Evolutionary conservation across 2,113 vertebrate genomes (phyloP).

Genomic region (Sminthopsis crassicaudata): DNA sequence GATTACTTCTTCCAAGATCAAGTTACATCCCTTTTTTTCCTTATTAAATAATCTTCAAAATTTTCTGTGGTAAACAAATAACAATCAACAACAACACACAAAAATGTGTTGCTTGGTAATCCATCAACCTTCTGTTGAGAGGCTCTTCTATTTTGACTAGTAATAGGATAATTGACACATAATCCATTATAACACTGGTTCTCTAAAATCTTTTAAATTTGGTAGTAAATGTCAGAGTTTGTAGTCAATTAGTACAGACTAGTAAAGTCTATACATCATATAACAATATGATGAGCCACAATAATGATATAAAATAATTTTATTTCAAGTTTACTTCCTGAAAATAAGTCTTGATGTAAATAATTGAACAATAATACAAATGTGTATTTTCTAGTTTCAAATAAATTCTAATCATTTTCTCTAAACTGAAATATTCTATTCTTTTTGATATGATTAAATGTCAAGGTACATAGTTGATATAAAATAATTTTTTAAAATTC

Average conservation of each 20-base stretch:
- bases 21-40: neutral
- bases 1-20: neutral
- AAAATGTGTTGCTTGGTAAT: neutral
- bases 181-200: too few species aligned
- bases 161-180: too few species aligned
- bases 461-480: neutral
- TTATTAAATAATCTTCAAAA: neutral
- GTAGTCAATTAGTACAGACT: neutral
- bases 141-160: neutral
- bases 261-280: conserved; percentile 5
- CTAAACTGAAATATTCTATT: neutral
- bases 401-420: conserved; percentile 1
- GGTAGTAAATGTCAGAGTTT: neutral
- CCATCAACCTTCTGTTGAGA: neutral
- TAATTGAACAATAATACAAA: neutral
- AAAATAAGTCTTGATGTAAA: neutral
- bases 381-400: conserved; percentile 7
- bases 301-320: neutral
- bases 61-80: neutral
- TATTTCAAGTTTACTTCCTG: conserved; percentile 3
- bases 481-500: neutral
- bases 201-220: neutral
- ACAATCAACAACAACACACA: neutral
- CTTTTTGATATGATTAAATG: neutral
- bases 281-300: neutral